Evolutionary conservation across 2,113 vertebrate genomes (phyloP), one percentile per base, ranked within the genome.

Genomic region (Brienomyrus longianalis): DNA sequence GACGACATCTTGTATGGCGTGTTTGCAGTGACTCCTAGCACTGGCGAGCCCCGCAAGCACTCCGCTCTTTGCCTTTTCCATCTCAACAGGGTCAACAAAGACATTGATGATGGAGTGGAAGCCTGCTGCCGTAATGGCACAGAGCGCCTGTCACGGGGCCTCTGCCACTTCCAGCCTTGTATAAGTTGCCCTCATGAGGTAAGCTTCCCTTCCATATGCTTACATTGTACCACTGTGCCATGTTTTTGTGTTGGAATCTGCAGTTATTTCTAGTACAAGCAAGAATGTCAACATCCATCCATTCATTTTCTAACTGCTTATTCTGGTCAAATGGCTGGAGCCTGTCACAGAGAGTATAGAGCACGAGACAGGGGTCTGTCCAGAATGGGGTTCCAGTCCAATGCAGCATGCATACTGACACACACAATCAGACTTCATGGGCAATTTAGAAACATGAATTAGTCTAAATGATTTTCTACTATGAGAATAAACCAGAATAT

Each of bases 31-130:
- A 96, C 95, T 19, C 88, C 52, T 0, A 94, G 94, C 35, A 91
- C 86, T 0, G 89, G 92, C 0, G 21, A 85, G 13, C 92, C 93
- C 0, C 86, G 31, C 35, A 93, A 93, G 2, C 92, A 93, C 90
- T 99, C 98, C 0, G 97, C 97, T 0, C 94, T 99, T 83, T 99
- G 98, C 0, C 97, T 96, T 13, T 99, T 98, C 89, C 92, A 97
- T 0, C 77, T 99, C 23, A 70, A 2, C 19, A 89, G 93, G 88
- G 91, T 98, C 56, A 94, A 98, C 90, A 35, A 56, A 1, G 93
- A 95, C 31, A 98, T 99, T 1, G 95, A 97, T 1, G 4, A 54
- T 0, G 97, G 98, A 0, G 97, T 97, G 93, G 92, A 96, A 0
- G 92, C 47, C 35, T 98, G 98, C 91, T 99, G 98, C 0, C 91